Evolutionary conservation across 2,888 invertebrate species (phyloP).

Genomic region (Atherix ibis): DNA sequence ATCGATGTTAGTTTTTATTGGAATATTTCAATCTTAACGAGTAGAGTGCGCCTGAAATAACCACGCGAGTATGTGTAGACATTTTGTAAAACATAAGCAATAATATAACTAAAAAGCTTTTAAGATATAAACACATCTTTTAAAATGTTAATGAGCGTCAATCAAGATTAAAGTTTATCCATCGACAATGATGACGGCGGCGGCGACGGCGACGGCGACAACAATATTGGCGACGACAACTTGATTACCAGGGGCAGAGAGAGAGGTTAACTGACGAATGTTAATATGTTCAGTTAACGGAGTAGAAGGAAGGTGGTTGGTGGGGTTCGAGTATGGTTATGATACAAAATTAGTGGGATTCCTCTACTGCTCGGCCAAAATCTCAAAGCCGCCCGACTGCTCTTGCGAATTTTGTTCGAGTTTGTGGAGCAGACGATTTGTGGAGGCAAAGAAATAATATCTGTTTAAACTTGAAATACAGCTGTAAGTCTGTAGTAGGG

Average conservation of each 20-base stretch:
- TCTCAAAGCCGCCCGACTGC: neutral
- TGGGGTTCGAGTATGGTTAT: neutral
- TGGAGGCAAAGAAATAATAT: neutral
- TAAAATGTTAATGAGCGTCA: conserved; percentile 33
- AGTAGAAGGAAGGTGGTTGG: neutral
- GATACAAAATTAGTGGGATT: neutral
- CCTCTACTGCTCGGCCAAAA: neutral
- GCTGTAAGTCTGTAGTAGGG: no score
- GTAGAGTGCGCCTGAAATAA: no score
- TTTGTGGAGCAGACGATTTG: neutral
- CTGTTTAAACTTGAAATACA: no score
- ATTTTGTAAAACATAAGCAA: conserved; percentile 15
- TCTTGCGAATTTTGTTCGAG: no score
- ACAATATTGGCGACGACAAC: conserved; percentile 4
- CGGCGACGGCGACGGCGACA: conserved; percentile 8
- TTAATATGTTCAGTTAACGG: neutral
- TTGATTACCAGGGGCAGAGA: conserved; percentile 1
- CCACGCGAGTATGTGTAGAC: conserved; percentile 9
- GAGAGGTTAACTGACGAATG: conserved; percentile 2
- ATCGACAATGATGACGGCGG: conserved; percentile 5
- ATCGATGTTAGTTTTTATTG: no score
- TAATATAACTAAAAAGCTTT: conserved; percentile 20
- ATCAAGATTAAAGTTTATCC: conserved; percentile 21
- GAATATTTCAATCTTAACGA: no score
- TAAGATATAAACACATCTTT: conserved; percentile 19